phyloP scores from a whole-genome alignment of 2,797 vertebrate genomes.

The Ceyx erithaca region DNA sequence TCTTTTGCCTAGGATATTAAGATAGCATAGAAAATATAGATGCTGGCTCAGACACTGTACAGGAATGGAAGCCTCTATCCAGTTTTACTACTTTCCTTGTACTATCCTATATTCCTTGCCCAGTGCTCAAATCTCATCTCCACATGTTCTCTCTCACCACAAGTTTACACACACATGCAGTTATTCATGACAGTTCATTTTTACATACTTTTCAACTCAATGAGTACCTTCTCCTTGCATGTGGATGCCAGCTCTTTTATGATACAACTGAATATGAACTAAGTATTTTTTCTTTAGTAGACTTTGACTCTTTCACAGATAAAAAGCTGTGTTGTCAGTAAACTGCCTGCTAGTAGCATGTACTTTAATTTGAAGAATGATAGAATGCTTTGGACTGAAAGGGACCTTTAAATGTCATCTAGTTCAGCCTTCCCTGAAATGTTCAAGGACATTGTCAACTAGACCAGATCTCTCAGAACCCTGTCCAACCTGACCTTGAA shows the following conservation, averaged over 20 bases:
- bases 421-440: background rate
- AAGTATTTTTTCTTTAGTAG: background rate
- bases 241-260: background rate
- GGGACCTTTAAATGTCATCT: background rate
- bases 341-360: background rate
- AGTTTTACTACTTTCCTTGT: background rate
- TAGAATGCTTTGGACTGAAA: background rate
- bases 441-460: background rate
- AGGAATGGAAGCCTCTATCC: fast-evolving
- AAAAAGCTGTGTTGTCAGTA: background rate
- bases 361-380: background rate
- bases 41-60: background rate
- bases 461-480: background rate
- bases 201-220: background rate
- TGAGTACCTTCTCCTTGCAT: background rate
- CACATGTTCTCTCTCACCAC: background rate
- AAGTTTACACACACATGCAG: background rate
- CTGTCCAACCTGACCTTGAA: background rate
- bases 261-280: background rate
- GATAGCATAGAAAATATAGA: background rate
- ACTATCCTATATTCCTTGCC: background rate
- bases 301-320: background rate
- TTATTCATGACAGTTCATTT: background rate
- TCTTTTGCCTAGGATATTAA: background rate
- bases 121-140: background rate